Conservation (phyloP, 2,797 vertebrate genomes). For the Chaunax sp. region DNA sequence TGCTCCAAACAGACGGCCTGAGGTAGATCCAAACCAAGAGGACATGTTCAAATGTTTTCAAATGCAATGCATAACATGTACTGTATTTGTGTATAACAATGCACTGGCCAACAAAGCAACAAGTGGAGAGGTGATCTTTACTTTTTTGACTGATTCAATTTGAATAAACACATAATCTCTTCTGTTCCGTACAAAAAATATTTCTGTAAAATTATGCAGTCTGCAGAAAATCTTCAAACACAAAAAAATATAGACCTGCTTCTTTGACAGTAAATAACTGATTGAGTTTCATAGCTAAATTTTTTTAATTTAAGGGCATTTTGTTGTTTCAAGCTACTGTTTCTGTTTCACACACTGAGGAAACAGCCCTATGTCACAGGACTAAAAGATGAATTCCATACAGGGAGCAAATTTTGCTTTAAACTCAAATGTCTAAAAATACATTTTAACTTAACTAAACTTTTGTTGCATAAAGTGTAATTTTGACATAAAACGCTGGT, state of each 20-base stretch:
- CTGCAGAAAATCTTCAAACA: too few relatives aligned
- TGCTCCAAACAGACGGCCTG: conserved; percentile 92
- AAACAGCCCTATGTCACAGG: conserved; percentile 12
- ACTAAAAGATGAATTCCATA: conserved; percentile 28
- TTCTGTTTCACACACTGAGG: conserved; percentile 13
- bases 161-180: conserved; percentile 3
- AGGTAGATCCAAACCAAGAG: conserved; percentile 27
- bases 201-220: too few relatives aligned
- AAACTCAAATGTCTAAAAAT: conserved; percentile 45
- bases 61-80: conserved; percentile 13
- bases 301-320: conserved; percentile 9
- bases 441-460: conserved; percentile 7
- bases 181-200: too few relatives aligned
- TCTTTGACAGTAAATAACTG: conserved; percentile 19
- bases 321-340: conserved; percentile 18
- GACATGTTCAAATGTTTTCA: conserved; percentile 37
- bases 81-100: neutral
- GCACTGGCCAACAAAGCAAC: conserved; percentile 22
- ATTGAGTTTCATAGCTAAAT: conserved; percentile 8
- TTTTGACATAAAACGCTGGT: conserved; percentile 15
- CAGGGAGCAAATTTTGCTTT: conserved; percentile 19
- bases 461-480: conserved; percentile 7
- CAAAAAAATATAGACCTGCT: too few relatives aligned
- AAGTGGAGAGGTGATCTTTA: conserved; percentile 24
- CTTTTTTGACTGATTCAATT: conserved; percentile 8